Conservation (phyloP, 2,113 vertebrate genomes). For the Coryphaenoides rupestris region DNA sequence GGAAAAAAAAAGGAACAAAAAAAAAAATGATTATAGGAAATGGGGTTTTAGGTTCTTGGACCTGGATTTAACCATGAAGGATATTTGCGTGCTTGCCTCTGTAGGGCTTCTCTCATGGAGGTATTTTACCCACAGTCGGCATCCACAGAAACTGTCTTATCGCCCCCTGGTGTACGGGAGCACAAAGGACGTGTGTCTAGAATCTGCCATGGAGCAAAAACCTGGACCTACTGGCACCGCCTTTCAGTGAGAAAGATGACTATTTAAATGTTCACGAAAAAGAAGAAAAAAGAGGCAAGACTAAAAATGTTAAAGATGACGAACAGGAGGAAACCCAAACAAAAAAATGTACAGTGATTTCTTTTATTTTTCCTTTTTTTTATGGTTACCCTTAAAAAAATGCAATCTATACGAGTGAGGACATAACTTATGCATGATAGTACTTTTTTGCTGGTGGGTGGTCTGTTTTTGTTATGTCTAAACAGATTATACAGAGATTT, state of each 20-base stretch:
- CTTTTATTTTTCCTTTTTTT: too few relatives aligned
- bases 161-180: constrained; percentile 61
- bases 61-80: constrained; percentile 57
- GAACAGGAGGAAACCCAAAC: constrained; percentile 41
- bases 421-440: constrained; percentile 74
- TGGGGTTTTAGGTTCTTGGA: constrained; percentile 51
- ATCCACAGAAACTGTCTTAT: constrained; percentile 41
- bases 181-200: constrained; percentile 47
- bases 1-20: constrained; percentile 42
- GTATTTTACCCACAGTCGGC: constrained; percentile 48
- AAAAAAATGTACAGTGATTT: background rate
- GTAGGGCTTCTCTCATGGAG: constrained; percentile 52
- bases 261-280: constrained; percentile 39
- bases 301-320: constrained; percentile 57
- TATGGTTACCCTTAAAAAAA: constrained; percentile 39
- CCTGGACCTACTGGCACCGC: constrained; percentile 48
- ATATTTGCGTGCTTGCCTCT: constrained; percentile 50
- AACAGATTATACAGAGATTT: constrained; percentile 67
- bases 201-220: constrained; percentile 52
- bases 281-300: constrained; percentile 43
- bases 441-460: constrained; percentile 55
- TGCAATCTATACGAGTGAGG: constrained; percentile 67
- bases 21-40: constrained; percentile 28
- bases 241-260: constrained; percentile 35
- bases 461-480: constrained; percentile 65